These are phyloP conservation scores for Tiliacea citrago DNA, from an alignment of 2,888 invertebrate species.

Conservation along the genomic window DNA sequence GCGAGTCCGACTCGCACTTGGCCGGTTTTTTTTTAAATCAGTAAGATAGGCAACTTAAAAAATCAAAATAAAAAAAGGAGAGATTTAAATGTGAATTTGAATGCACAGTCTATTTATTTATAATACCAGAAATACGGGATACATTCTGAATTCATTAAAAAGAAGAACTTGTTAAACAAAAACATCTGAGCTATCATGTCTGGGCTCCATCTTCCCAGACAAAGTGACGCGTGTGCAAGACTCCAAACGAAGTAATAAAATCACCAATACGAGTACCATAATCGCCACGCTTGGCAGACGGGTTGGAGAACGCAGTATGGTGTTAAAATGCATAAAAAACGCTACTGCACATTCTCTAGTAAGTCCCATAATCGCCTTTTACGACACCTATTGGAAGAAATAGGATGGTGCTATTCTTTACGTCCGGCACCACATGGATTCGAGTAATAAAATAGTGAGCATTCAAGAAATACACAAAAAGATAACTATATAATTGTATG, in stretches of 20 bases:
- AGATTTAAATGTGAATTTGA: background rate
- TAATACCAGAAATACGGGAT: background rate
- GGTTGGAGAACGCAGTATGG: no score
- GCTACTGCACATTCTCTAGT: no score
- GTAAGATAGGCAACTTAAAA: background rate
- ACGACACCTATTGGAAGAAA: no score
- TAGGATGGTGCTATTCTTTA: no score
- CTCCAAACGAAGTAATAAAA: slow-evolving; percentile 1
- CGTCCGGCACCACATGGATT: no score
- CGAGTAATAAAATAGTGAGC: no score
- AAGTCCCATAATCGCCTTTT: no score
- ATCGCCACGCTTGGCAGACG: no score
- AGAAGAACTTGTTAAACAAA: background rate
- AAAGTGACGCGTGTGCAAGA: slow-evolving; percentile 13
- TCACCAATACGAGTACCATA: background rate
- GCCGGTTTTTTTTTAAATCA: background rate
- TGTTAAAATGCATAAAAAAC: no score
- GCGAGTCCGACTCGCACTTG: no score
- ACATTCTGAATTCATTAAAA: background rate
- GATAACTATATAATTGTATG: slow-evolving; percentile 22
- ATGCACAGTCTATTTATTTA: background rate
- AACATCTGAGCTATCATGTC: background rate
- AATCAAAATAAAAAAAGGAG: background rate
- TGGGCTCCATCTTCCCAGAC: background rate
- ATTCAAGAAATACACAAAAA: slow-evolving; percentile 11